These are phyloP conservation scores for Carduelis carduelis DNA, from an alignment of 2,797 vertebrate genomes.

Conservation along the genomic window DNA sequence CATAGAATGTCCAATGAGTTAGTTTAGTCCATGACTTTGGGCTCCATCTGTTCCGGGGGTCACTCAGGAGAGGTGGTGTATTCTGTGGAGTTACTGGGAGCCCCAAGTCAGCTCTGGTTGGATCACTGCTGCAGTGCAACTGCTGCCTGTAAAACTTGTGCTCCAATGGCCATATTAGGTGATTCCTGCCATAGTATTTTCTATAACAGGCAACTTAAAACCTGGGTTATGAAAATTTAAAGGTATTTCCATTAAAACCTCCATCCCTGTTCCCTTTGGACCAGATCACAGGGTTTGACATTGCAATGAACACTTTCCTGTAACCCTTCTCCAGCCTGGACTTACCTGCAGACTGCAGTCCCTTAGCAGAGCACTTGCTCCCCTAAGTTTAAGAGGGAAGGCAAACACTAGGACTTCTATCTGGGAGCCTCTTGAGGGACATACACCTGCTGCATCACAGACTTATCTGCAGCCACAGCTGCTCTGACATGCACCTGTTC, in stretches of 20 bases:
- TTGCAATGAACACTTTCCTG: neutral
- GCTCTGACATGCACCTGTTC: neutral
- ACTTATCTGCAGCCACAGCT: neutral
- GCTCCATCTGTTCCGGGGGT: neutral
- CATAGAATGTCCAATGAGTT: neutral
- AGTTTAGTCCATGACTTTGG: neutral
- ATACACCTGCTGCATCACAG: neutral
- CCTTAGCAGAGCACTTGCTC: neutral
- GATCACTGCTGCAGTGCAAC: neutral
- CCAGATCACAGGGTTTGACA: neutral
- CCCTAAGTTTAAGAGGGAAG: neutral
- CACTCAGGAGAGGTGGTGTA: neutral
- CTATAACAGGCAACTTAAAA: neutral
- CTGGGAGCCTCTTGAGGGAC: neutral
- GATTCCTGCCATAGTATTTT: neutral
- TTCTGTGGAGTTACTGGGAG: neutral
- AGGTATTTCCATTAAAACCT: neutral
- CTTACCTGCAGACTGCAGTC: neutral
- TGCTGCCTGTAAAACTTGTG: neutral
- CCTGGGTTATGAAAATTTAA: neutral
- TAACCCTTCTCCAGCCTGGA: neutral
- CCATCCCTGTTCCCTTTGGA: neutral
- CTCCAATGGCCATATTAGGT: neutral
- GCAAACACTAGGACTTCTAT: neutral
- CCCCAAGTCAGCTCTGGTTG: neutral